A percentile compares a stretch with the other conserved stretches of the same genome.
These are phyloP conservation scores for Scotopteryx bipunctaria DNA, from an alignment of 2,888 invertebrate genomes.

Conservation along the genomic window DNA sequence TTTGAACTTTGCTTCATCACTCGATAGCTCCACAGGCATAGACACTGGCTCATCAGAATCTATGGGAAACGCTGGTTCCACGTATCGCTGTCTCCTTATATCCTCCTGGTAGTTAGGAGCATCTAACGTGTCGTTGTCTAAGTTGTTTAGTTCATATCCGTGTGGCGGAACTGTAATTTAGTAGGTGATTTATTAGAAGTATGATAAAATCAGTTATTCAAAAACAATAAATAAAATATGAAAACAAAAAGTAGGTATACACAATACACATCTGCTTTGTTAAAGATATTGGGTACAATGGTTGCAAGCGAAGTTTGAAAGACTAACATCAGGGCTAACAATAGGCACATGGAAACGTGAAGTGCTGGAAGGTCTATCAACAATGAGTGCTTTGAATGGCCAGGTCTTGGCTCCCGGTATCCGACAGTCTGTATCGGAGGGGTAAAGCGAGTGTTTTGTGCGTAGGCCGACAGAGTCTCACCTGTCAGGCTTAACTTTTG, in stretches of 20 bases:
- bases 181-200: not conserved
- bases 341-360: slow-evolving; percentile 33
- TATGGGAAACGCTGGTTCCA: slow-evolving; percentile 65
- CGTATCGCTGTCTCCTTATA: slow-evolving; percentile 60
- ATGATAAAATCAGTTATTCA: not conserved
- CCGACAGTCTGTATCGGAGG: slow-evolving; percentile 40
- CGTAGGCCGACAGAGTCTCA: slow-evolving; percentile 67
- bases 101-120: slow-evolving; percentile 84
- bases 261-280: too few relatives aligned
- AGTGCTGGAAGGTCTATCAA: slow-evolving; percentile 38
- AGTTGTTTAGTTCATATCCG: slow-evolving; percentile 86
- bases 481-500: slow-evolving; percentile 88
- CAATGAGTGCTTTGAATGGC: slow-evolving; percentile 38
- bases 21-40: slow-evolving; percentile 69
- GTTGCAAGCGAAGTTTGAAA: slow-evolving; percentile 29
- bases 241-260: too few relatives aligned
- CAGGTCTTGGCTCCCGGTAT: slow-evolving; percentile 26
- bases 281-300: slow-evolving; percentile 16
- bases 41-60: slow-evolving; percentile 76
- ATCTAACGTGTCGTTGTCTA: slow-evolving; percentile 86
- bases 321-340: slow-evolving; percentile 23
- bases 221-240: slow-evolving; percentile 14
- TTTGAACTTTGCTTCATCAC: slow-evolving; percentile 84
- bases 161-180: slow-evolving; percentile 82
- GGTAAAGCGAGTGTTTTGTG: slow-evolving; percentile 39